Evolutionary conservation across 2,797 vertebrate species (phyloP), one percentile per base, ranked within the genome.

Genomic region (Enteromius trimaculatus): DNA sequence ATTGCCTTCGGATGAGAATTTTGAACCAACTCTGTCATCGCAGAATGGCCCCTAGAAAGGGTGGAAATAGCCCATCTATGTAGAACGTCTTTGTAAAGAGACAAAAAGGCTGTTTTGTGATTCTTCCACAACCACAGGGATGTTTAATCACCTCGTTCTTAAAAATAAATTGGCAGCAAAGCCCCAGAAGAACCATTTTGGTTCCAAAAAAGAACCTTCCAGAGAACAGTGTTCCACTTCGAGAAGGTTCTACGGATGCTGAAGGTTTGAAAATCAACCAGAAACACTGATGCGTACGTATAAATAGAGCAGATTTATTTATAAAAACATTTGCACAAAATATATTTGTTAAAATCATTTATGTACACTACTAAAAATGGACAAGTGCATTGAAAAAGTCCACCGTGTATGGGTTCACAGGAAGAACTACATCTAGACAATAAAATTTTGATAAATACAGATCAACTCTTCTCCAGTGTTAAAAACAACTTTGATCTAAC

Each of bases 261-360:
- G 29, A 64, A 64, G 62, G 16, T 19, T 49, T 34, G 9, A n/a
- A 82, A 83, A 77, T 60, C 79, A 66, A 47, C 29, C 58, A 82
- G 23, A 39, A 87, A 53, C 66, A 77, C 81, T 70, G 19, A 37
- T n/a, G 4, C 85, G 2, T 86, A 87, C 79, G 79, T 96, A 97
- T 95, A 97, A 96, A 96, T 95, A 96, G 92, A 95, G 92, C 92
- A 69, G 77, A 87, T 91, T 96, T 95, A 96, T 96, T 96, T 93
- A 94, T 96, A 95, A 95, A 96, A 93, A 76, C 83, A 76, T 65
- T 62, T 95, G 95, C 94, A 95, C 94, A 95, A 96, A 96, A 96
- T 95, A 96, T 92, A 96, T 96, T 93, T 90, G 93, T 95, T 95
- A 92, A 94, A 94, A 95, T 95, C 90, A 90, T 77, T 81, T 97